These are phyloP conservation scores for Pygoscelis adeliae DNA, from an alignment of 2,113 vertebrate genomes.

Conservation along the genomic window DNA sequence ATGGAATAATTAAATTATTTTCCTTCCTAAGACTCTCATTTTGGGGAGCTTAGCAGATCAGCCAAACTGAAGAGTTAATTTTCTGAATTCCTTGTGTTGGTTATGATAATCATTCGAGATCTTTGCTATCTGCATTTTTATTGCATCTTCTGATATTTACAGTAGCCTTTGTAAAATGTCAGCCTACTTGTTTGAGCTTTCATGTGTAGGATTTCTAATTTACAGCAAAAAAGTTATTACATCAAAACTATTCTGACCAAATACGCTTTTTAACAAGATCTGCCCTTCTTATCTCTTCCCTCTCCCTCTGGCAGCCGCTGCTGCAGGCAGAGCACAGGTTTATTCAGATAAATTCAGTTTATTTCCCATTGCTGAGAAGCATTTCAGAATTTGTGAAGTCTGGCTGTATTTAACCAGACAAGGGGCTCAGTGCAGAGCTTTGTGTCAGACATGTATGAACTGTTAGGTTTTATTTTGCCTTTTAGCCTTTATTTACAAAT, in stretches of 20 bases:
- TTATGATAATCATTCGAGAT: background rate
- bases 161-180: background rate
- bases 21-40: background rate
- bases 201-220: background rate
- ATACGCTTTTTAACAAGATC: background rate
- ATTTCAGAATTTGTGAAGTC: background rate
- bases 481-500: background rate
- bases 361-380: background rate
- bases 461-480: background rate
- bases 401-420: background rate
- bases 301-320: background rate
- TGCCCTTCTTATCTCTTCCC: background rate
- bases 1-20: fast-evolving
- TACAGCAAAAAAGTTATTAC: background rate
- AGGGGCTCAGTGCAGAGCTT: background rate
- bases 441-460: background rate
- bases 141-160: background rate
- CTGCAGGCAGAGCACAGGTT: background rate
- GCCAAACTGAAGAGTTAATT: background rate
- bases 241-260: background rate
- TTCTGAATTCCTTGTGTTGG: background rate
- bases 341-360: background rate
- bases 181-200: background rate
- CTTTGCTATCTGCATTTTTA: background rate
- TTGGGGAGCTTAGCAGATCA: background rate